These are phyloP conservation scores for Neotoma lepida DNA, from an alignment of 2,113 vertebrate genomes.

Conservation along the genomic window DNA sequence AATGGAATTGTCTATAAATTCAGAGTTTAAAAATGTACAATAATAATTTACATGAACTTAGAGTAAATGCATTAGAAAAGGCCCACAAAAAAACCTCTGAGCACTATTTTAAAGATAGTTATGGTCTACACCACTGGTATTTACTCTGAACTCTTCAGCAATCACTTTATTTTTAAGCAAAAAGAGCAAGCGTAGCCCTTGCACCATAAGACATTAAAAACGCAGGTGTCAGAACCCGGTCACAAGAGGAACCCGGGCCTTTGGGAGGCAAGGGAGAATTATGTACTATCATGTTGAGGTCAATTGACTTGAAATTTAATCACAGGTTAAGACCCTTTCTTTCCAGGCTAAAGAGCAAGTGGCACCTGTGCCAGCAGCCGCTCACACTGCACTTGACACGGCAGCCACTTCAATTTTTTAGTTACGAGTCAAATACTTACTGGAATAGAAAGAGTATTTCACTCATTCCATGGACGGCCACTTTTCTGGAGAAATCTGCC, in stretches of 20 bases:
- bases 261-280: constrained; percentile 73
- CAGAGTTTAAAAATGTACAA: constrained; percentile 37
- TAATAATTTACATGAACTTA: constrained; percentile 52
- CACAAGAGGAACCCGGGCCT: constrained; percentile 56
- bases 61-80: constrained; percentile 38
- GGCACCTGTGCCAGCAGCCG: constrained; percentile 70
- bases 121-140: constrained; percentile 68
- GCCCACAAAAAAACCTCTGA: neutral
- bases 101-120: constrained; percentile 69
- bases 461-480: constrained; percentile 73
- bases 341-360: constrained; percentile 73
- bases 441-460: constrained; percentile 78
- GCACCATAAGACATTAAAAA: constrained; percentile 72
- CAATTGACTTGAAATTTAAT: constrained; percentile 77
- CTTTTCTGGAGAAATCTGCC: constrained; percentile 79
- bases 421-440: constrained; percentile 78
- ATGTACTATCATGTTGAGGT: constrained; percentile 56
- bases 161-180: constrained; percentile 80
- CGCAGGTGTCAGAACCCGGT: constrained; percentile 73
- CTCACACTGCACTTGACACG: constrained; percentile 71
- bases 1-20: constrained; percentile 48
- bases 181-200: constrained; percentile 76
- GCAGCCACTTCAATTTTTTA: constrained; percentile 71
- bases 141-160: constrained; percentile 73
- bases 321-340: constrained; percentile 75